Evolutionary conservation across 2,113 vertebrate species (phyloP).

Genomic region (Geothlypis trichas): DNA sequence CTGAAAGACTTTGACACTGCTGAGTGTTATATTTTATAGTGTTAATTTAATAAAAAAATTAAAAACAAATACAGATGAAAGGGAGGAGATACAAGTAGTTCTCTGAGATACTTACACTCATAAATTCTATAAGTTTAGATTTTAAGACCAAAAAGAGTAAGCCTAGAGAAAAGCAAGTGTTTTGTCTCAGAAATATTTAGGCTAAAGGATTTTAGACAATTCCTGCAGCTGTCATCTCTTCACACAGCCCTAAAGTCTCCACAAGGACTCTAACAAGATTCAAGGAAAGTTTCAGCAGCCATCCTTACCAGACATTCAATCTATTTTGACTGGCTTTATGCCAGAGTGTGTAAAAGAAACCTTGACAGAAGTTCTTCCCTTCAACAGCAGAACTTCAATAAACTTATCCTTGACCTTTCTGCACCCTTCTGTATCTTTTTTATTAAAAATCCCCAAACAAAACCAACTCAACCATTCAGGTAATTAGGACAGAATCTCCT

Average conservation of each 20-base stretch:
- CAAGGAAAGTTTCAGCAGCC: neutral
- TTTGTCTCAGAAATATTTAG: neutral
- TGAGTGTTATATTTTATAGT: neutral
- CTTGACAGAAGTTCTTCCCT: neutral
- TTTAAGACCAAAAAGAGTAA: neutral
- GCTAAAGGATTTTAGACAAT: neutral
- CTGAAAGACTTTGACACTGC: neutral
- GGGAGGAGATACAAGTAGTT: neutral
- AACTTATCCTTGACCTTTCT: neutral
- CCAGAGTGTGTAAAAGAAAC: neutral
- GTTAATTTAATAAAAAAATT: neutral
- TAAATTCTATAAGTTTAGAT: neutral
- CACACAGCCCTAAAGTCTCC: neutral
- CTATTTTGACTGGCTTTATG: conserved; percentile 11
- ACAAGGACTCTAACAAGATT: neutral
- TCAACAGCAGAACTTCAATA: neutral
- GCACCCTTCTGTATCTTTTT: neutral
- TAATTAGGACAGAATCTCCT: neutral
- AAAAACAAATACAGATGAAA: neutral
- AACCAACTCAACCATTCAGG: neutral
- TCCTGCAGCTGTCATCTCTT: neutral
- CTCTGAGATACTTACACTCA: neutral
- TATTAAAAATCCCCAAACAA: neutral
- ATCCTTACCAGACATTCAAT: neutral
- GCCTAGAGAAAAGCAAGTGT: neutral